Evolutionary conservation across 92 coral and sea anemone species (phyloP), one percentile per base, ranked within the genome.

Genomic region (Umimayanthus kanabou): DNA sequence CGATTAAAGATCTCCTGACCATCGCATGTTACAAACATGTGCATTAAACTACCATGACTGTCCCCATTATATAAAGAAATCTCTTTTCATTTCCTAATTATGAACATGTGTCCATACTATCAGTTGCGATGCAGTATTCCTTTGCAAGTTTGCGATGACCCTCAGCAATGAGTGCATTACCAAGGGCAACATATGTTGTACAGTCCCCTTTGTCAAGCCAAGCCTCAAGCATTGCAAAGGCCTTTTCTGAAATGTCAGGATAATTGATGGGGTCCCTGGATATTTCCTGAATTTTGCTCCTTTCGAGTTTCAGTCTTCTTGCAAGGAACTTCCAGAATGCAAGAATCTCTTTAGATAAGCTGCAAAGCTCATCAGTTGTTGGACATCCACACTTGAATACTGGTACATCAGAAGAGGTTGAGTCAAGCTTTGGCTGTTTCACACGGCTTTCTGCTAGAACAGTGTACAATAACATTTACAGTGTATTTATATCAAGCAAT

Each of bases 301-400:
- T 91, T 25, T 89, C 80, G 45, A 97, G 85, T 71, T 87, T 89
- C 37, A 97, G 88, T 65, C 86, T 84, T 78, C 96, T 92, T 58
- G 95, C 99, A 39, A 97, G 89, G 39, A 70, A 86, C 69, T 94
- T 95, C 92, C 95, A 97, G 49, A 91, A 90, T 22, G 86, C 3
- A 13, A 88, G 42, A 20, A 96, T 91, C 0, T 95, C 90, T 45
- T 71, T 43, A 1, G 96, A 89, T 33, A 97, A 89, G 30, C 72
- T 80, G 4, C 49, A 89, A 53, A 97, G 96, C 1, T 80, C 88
- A 25, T 90, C 92, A 66, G 90, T 93, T n/a, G 94, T 64, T 33
- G 96, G 98, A 23, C 18, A 25, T 33, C 78, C 86, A n/a, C 18
- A 33, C 77, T 42, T 69, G 30, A 2, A 55, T 84, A 33, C 37